Base-by-base conservation (phyloP, 2,888 invertebrate genomes). In the Erebia palarica region DNA sequence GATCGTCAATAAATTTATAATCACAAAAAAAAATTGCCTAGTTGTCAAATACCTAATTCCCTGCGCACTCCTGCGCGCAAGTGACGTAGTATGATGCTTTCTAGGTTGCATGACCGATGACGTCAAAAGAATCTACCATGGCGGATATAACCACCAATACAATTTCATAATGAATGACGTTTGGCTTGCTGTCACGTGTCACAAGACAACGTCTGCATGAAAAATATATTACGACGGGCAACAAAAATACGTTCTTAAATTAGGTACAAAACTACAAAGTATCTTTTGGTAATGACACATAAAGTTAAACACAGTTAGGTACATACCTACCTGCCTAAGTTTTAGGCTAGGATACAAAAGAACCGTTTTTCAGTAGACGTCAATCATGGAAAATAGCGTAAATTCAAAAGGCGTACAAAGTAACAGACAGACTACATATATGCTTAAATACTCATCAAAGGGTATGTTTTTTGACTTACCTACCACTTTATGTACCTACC, bases 51-150 rank as follows among this genome's bases (percentile, higher is more conserved):
- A 4, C 1, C 16, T 2, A n/a, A 16, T 3, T 11, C 10, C 16
- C 55, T 55, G 14, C 58, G n/a, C 3, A 59, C 8, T 27, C 14
- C n/a, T 27, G 14, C n/a, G n/a, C n/a, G n/a, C 27, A 8, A n/a
- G 36, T 59, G 36, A 11, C 58, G 27, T 27, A 27, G 14, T 14
- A 36, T 36, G 8, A 10, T 18, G 16, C 16, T 10, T 18, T 16
- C 10, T 4, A 55, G 27, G 27, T 13, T 61, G 10, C 7, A 47
- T 47, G 36, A 36, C 36, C 36, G 36, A 36, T 36, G 61, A 47
- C 61, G 44, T 61, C 18, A 44, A 16, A 61, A 44, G 42, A 44
- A 61, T 44, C 16, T 44, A 61, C 13, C 61, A 18, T 61, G 60
- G 60, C 60, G 44, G 42, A 58, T 36, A 53, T 3, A 9, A 18